phyloP scores from a whole-genome alignment of 1,140 invertebrate genomes.

The Microplitis demolitor region DNA sequence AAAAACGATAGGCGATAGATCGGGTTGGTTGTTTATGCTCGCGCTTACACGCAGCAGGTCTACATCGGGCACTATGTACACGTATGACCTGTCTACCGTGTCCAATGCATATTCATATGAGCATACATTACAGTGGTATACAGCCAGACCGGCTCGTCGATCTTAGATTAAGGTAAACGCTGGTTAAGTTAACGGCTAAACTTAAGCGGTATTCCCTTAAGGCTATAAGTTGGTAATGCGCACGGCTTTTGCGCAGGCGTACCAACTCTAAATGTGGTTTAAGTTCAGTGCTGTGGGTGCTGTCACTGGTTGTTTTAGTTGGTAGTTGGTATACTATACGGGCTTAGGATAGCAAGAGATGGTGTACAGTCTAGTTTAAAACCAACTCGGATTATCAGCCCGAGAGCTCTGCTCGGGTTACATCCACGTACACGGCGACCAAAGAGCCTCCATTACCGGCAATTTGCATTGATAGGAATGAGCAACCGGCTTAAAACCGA shows the following conservation, averaged over 20 bases:
- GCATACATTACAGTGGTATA: constrained; percentile 55
- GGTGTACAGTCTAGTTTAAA: neutral
- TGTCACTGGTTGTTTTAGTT: constrained; percentile 10
- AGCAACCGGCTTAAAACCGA: constrained; percentile 48
- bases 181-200: constrained; percentile 65
- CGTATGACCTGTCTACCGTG: constrained; percentile 46
- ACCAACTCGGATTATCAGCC: constrained; percentile 32
- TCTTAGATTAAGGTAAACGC: constrained; percentile 65
- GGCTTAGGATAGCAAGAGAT: neutral
- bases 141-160: constrained; percentile 44
- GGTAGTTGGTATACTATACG: neutral
- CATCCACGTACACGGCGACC: constrained; percentile 44
- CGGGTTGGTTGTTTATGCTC: constrained; percentile 23
- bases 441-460: constrained; percentile 56
- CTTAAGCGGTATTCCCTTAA: constrained; percentile 31
- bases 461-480: constrained; percentile 60
- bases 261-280: neutral
- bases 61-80: constrained; percentile 27
- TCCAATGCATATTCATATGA: constrained; percentile 63
- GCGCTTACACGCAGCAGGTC: constrained; percentile 23
- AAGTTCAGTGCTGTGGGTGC: neutral
- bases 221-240: neutral
- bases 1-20: neutral
- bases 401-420: constrained; percentile 48
- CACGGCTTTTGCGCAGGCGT: neutral